phyloP scores from a whole-genome alignment of 1,140 invertebrate genomes.

The Helicoverpa zea region DNA sequence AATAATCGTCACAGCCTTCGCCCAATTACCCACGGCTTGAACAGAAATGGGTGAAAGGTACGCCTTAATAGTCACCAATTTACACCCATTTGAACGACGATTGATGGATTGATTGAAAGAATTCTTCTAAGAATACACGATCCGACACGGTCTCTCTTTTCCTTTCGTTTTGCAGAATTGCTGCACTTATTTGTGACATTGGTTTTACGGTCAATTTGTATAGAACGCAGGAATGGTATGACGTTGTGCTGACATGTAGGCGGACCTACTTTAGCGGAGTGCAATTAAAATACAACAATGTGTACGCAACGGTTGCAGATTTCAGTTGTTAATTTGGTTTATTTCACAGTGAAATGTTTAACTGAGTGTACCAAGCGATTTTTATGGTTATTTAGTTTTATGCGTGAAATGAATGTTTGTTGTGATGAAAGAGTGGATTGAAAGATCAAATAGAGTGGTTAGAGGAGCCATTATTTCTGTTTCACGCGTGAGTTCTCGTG shows the following conservation, averaged over 20 bases:
- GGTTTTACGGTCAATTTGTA: slow-evolving; percentile 56
- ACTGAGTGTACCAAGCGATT: neutral
- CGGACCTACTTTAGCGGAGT: slow-evolving; percentile 16
- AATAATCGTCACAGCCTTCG: slow-evolving; percentile 47
- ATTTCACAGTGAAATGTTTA: slow-evolving; percentile 26
- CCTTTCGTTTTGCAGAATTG: slow-evolving; percentile 48
- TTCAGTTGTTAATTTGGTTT: neutral
- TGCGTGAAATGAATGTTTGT: slow-evolving; percentile 33
- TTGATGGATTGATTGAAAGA: slow-evolving; percentile 60
- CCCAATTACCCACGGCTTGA: slow-evolving; percentile 54
- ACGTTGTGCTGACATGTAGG: slow-evolving; percentile 16
- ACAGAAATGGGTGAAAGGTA: slow-evolving; percentile 70
- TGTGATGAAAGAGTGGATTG: slow-evolving; percentile 29
- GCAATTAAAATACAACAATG: slow-evolving; percentile 38
- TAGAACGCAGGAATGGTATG: slow-evolving; percentile 27
- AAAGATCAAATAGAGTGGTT: slow-evolving; percentile 35
- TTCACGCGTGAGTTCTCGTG: slow-evolving; percentile 61
- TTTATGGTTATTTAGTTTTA: neutral
- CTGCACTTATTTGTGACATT: slow-evolving; percentile 47
- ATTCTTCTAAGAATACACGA: slow-evolving; percentile 58
- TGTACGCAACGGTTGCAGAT: slow-evolving; percentile 1
- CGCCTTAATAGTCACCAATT: slow-evolving; percentile 63
- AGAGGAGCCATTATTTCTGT: slow-evolving; percentile 36
- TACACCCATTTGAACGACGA: slow-evolving; percentile 63
- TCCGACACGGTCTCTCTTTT: slow-evolving; percentile 59